Evolutionary conservation across 2,113 vertebrate species (phyloP).

Genomic region (Corythaixoides concolor): DNA sequence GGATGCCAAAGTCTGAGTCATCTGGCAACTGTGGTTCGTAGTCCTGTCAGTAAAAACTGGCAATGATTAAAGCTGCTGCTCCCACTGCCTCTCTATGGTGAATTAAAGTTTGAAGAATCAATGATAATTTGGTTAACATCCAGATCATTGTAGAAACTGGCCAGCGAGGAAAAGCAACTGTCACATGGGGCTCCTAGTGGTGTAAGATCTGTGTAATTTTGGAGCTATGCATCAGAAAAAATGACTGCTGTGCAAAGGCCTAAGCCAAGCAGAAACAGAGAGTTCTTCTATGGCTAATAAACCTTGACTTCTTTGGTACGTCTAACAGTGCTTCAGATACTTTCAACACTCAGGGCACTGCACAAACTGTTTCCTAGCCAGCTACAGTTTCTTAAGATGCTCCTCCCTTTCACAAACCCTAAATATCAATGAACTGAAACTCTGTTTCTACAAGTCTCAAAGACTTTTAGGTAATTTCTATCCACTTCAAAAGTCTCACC

Average conservation of each 20-base stretch:
- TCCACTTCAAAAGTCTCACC: neutral
- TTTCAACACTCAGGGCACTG: neutral
- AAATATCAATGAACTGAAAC: neutral
- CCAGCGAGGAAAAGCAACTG: constrained; percentile 1
- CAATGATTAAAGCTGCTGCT: constrained; percentile 39
- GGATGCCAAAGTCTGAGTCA: constrained; percentile 58
- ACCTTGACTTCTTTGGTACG: neutral
- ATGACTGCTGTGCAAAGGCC: neutral
- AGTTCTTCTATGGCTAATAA: neutral
- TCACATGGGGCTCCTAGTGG: neutral
- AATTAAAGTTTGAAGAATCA: constrained; percentile 35
- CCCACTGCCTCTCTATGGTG: constrained; percentile 33
- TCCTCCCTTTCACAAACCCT: neutral
- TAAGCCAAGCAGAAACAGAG: constrained; percentile 17
- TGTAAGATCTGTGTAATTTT: constrained; percentile 9
- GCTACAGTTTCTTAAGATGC: neutral
- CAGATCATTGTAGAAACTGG: constrained; percentile 47
- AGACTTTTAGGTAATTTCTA: neutral
- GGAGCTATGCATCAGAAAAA: constrained; percentile 24
- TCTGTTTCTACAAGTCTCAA: neutral
- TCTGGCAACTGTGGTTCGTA: constrained; percentile 39
- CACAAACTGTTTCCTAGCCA: neutral
- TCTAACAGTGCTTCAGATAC: neutral
- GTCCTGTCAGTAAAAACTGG: constrained; percentile 52
- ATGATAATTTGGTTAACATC: constrained; percentile 13